phyloP scores from a whole-genome alignment of 2,888 invertebrate species.

The Pemphredon lugubris region DNA sequence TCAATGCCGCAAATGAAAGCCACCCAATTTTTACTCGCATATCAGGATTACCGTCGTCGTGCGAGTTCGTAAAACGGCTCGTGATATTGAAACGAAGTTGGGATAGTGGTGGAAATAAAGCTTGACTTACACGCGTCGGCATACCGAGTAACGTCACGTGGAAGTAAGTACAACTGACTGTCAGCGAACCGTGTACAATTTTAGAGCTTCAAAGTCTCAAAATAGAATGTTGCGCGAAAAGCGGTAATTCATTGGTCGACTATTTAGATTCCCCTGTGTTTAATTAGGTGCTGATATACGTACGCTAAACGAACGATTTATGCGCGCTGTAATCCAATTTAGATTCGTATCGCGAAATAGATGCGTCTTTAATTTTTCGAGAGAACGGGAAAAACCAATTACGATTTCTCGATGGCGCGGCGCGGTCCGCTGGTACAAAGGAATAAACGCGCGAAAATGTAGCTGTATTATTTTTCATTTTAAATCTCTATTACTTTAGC shows the following conservation, averaged over 20 bases:
- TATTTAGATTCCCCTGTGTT: constrained; percentile 23
- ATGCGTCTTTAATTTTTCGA: neutral
- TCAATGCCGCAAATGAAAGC: constrained; percentile 28
- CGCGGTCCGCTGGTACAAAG: neutral
- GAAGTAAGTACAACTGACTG: constrained; percentile 10
- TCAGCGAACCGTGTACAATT: constrained; percentile 10
- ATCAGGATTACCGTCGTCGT: constrained; percentile 8
- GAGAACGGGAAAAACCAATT: neutral
- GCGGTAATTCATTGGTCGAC: constrained; percentile 27
- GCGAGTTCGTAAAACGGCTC: neutral
- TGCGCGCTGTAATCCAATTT: neutral
- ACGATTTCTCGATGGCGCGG: neutral
- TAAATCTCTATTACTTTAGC: no score
- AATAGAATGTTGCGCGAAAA: constrained; percentile 17
- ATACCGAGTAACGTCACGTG: no score
- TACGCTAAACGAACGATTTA: constrained; percentile 19
- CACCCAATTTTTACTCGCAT: constrained; percentile 33
- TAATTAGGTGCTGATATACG: constrained; percentile 43
- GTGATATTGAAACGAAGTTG: neutral
- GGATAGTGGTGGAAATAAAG: no score
- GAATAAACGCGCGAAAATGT: neutral
- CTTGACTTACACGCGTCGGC: no score
- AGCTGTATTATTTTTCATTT: no score
- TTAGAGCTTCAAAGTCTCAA: constrained; percentile 17
- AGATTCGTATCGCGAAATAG: neutral